These are phyloP conservation scores for Drosophila anomalipes DNA, from an alignment of 2,888 invertebrate genomes.

Conservation along the genomic window DNA sequence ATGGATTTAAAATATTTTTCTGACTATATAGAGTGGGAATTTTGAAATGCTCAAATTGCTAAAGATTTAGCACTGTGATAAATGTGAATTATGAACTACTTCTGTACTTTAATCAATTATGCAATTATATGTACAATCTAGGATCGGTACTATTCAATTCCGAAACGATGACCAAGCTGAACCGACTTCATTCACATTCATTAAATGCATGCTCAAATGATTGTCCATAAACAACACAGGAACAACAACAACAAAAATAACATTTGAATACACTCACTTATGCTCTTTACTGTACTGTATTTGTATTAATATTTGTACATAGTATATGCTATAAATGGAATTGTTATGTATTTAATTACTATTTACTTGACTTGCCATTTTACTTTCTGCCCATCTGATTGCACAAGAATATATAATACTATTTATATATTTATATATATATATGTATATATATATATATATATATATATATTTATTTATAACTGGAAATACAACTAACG, in stretches of 20 bases:
- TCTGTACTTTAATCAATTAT: constrained; percentile 6
- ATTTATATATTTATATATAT: constrained; percentile 20
- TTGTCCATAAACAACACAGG: constrained; percentile 17
- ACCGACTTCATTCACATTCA: constrained; percentile 8
- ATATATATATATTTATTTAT: constrained; percentile 25
- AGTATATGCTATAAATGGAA: constrained; percentile 41
- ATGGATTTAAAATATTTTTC: constrained; percentile 13
- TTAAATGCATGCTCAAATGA: constrained; percentile 46
- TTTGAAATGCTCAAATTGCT: constrained; percentile 37
- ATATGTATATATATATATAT: constrained; percentile 18
- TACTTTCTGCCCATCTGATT: constrained; percentile 85
- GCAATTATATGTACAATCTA: constrained; percentile 15
- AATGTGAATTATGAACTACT: constrained; percentile 27
- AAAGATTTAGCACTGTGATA: constrained; percentile 46
- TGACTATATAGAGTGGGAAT: constrained; percentile 5
- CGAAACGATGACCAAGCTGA: constrained; percentile 12
- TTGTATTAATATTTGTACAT: constrained; percentile 22
- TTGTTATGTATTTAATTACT: constrained; percentile 29
- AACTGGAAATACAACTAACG: constrained; percentile 59
- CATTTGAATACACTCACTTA: constrained; percentile 15
- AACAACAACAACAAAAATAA: not conserved
- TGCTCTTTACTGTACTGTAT: constrained; percentile 18
- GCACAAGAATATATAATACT: constrained; percentile 61
- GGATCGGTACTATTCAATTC: constrained; percentile 16
- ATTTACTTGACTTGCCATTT: constrained; percentile 75